These are phyloP conservation scores for Aldabrachelys gigantea DNA, from an alignment of 2,113 vertebrate species.

Conservation along the genomic window DNA sequence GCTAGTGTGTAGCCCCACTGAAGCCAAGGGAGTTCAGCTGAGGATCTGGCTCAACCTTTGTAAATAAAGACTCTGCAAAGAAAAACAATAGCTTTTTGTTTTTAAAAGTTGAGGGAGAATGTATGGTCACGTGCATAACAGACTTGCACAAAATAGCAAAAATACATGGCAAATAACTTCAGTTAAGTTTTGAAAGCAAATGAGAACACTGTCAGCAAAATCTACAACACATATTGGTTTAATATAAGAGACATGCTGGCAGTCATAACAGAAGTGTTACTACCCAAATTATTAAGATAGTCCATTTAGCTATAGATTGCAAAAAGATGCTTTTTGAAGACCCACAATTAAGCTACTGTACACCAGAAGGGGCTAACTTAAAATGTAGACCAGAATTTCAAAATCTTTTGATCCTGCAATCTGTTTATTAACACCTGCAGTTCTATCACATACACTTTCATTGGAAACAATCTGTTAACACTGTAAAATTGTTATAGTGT, in stretches of 20 bases:
- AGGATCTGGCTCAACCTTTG: background rate
- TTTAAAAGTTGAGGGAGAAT: background rate
- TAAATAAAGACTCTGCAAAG: background rate
- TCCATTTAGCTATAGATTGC: background rate
- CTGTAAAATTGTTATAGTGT: constrained; percentile 75
- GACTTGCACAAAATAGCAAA: background rate
- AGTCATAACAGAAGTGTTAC: background rate
- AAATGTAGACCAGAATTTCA: constrained; percentile 25
- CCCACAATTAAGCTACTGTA: background rate
- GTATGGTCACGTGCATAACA: background rate
- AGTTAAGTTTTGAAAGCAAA: background rate
- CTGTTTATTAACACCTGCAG: constrained; percentile 75
- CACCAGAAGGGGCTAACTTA: constrained; percentile 46
- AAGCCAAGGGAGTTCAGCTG: background rate
- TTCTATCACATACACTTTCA: constrained; percentile 59
- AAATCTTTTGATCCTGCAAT: background rate
- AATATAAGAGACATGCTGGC: background rate
- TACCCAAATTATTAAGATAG: background rate
- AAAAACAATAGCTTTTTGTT: background rate
- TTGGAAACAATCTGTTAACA: constrained; percentile 73
- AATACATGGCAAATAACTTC: background rate
- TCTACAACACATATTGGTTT: background rate
- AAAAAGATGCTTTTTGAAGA: background rate
- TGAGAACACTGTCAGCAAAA: background rate
- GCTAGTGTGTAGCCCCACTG: background rate